Conservation (phyloP, 2,888 invertebrate species). For the Drosophila pseudotakahashii region DNA sequence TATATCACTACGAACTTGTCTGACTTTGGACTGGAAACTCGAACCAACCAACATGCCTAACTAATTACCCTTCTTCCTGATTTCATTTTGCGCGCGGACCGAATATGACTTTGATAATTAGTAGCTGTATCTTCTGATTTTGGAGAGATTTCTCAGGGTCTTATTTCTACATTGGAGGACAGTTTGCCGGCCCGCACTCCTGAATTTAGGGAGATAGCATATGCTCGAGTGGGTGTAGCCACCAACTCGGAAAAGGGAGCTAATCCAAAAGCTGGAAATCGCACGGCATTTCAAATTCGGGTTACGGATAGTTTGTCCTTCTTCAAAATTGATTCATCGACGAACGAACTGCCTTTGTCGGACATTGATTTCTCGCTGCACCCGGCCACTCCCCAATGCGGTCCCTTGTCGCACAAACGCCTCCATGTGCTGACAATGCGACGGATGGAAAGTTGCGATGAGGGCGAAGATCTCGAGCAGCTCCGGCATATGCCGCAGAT, state of each 20-base stretch:
- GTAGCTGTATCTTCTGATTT: constrained; percentile 1
- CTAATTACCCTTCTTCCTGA: constrained; percentile 9
- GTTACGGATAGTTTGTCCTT: constrained; percentile 79
- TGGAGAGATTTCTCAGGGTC: background rate
- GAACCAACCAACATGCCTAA: constrained; percentile 4
- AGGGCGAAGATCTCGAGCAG: constrained; percentile 66
- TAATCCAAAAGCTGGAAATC: constrained; percentile 42
- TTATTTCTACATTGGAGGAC: background rate
- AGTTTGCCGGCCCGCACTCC: background rate
- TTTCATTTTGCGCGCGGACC: background rate
- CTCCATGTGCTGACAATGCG: constrained; percentile 66
- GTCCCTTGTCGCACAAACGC: constrained; percentile 34
- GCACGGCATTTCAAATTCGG: constrained; percentile 74
- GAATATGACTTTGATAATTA: background rate
- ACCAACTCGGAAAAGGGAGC: constrained; percentile 7
- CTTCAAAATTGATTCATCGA: constrained; percentile 86
- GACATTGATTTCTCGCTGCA: constrained; percentile 85
- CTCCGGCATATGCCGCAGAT: constrained; percentile 82
- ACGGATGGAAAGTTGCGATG: constrained; percentile 76
- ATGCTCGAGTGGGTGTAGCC: constrained; percentile 24
- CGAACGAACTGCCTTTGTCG: constrained; percentile 89
- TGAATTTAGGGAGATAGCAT: constrained; percentile 41
- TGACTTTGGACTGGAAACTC: constrained; percentile 28
- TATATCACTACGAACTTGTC: constrained; percentile 18
- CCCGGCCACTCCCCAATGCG: constrained; percentile 77